A percentile compares a stretch with the other conserved stretches of the same genome.
These are phyloP conservation scores for Pristionchus exspectatus DNA, from an alignment of 2,888 invertebrate species.

Conservation along the genomic window DNA sequence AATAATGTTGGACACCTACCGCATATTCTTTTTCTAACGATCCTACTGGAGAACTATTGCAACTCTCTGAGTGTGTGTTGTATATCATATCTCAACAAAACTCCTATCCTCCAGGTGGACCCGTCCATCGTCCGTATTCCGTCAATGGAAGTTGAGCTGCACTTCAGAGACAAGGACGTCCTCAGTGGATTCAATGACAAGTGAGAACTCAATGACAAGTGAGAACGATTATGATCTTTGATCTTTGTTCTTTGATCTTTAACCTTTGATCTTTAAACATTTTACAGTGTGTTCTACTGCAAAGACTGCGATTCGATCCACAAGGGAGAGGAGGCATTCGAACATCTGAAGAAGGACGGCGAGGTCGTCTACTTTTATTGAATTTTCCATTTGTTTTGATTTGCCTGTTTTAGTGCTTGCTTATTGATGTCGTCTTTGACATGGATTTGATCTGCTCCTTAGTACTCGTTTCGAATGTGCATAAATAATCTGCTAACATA, in stretches of 20 bases:
- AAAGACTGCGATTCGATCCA: neutral
- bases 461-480: neutral
- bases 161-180: neutral
- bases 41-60: too few relatives aligned
- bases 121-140: neutral
- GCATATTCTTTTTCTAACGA: too few relatives aligned
- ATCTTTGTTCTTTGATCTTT: neutral
- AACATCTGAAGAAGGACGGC: constrained; percentile 16
- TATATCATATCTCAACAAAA: neutral
- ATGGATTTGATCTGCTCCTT: neutral
- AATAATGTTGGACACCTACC: neutral
- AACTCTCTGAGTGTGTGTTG: too few relatives aligned
- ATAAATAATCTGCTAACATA: too few relatives aligned
- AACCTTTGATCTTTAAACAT: too few relatives aligned
- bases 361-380: neutral
- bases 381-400: neutral
- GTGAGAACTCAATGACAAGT: constrained; percentile 51
- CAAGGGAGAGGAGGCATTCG: constrained; percentile 19
- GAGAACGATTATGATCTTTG: neutral
- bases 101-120: neutral
- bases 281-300: constrained; percentile 48
- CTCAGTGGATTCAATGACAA: neutral
- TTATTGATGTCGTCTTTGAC: neutral
- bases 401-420: neutral
- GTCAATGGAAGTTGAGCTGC: neutral